Base-by-base conservation (phyloP, 2,888 invertebrate species). In the Rotaria socialis region DNA sequence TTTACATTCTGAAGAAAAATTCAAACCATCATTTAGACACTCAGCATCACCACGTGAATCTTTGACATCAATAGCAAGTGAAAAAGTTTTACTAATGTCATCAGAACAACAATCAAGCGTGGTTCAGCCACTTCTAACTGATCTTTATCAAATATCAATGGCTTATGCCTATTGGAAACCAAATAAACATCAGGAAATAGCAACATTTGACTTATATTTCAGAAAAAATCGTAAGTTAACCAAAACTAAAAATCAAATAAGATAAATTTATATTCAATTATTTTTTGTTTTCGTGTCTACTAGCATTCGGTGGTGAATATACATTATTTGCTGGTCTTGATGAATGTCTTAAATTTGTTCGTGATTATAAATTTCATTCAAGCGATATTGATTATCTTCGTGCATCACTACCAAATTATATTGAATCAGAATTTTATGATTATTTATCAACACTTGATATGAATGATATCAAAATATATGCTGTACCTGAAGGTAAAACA, bases 161-260 rank as follows among this genome's bases (percentile, higher is more conserved):
- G 96, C 97, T 0, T 99, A 99, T 92, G 97, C 97, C 2, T 99
- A 99, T 91, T 99, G 98, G 98, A 97, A 96, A 92, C 95, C 96
- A 84, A 95, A 94, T n/a, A 97, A 96, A 92, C 94, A 94, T 85
- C 94, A 95, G 89, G 96, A 97, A 91, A 93, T 93, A 86, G 95
- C 97, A 0, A 96, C 97, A 0, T 99, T 99, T 92, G 98, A 99
- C 92, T 93, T 99, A 88, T 99, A 96, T 93, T 99, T 99, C 91
- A 94, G 98, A 24, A 94, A 94, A 90, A 97, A 96, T 93, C 97
- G 67, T 67, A 35, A 41, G 35, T 16, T 4, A 67, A 67, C 35
- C 0, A 16, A 7, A 19, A 19, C 2, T 1, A 27, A 67, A 8
- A 50, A 50, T 1, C 50, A 50, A 50, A 35, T 35, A 35, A n/a